A percentile compares a stretch with the other conserved stretches of the same genome.
Conservation (phyloP, 2,888 invertebrate genomes). For the Trachelus troglodyta region DNA sequence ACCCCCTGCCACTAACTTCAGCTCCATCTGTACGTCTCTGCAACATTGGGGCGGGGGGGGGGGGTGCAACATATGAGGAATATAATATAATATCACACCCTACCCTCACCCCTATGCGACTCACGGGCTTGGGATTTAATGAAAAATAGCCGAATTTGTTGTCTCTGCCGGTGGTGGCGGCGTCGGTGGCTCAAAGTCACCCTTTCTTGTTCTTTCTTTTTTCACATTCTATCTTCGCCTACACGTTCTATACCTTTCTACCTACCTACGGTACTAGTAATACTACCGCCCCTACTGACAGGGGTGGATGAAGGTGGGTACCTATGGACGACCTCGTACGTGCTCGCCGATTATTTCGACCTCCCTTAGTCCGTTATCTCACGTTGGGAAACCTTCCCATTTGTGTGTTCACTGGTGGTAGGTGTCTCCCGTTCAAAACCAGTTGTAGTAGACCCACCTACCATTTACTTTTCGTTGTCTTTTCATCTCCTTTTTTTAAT, state of each 20-base stretch:
- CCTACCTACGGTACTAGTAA: neutral
- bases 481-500: too few relatives aligned
- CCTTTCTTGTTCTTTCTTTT: neutral
- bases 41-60: neutral
- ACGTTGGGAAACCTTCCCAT: neutral
- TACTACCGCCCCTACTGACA: neutral
- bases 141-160: conserved; percentile 60
- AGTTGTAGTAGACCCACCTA: neutral
- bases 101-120: conserved; percentile 27
- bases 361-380: neutral
- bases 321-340: neutral
- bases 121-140: conserved; percentile 56
- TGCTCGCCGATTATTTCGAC: neutral
- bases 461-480: neutral
- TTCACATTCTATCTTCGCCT: neutral
- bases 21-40: conserved; percentile 13
- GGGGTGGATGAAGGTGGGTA: neutral
- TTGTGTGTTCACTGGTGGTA: neutral
- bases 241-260: neutral
- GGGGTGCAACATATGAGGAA: conserved; percentile 43
- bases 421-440: neutral
- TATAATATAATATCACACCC: conserved; percentile 53
- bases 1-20: conserved; percentile 15
- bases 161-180: conserved; percentile 36
- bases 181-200: neutral